Evolutionary conservation across 2,113 vertebrate species (phyloP).

Genomic region (Hassar affinis): DNA sequence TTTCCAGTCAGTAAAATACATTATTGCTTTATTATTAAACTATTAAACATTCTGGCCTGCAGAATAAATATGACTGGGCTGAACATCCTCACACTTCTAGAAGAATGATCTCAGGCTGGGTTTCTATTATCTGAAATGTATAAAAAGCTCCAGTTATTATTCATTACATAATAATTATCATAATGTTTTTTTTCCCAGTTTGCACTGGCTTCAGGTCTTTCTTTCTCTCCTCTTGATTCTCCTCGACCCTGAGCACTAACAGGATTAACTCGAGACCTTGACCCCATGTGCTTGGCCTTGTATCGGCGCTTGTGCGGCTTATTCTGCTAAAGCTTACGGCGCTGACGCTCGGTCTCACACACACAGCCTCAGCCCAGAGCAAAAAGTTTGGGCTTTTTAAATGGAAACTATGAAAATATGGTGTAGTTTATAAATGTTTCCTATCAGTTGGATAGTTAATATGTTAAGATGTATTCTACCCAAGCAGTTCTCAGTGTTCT

Average conservation of each 20-base stretch:
- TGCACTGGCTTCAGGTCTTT: neutral
- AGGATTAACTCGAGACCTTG: conserved; percentile 63
- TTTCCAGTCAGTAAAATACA: neutral
- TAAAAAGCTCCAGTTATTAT: neutral
- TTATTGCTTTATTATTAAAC: too few species aligned
- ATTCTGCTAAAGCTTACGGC: too few species aligned
- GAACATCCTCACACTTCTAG: neutral
- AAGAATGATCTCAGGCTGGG: neutral
- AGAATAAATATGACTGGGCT: neutral
- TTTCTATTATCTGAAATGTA: neutral
- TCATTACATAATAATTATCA: neutral
- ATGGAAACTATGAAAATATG: neutral
- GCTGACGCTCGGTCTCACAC: too few species aligned
- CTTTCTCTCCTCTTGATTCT: conserved; percentile 40
- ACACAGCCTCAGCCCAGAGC: neutral
- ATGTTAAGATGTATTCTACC: neutral
- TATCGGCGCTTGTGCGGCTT: too few species aligned
- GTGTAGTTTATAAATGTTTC: neutral
- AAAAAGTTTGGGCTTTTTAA: neutral
- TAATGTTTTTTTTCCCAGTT: neutral
- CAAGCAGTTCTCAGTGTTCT: neutral
- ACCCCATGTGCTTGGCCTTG: conserved; percentile 57
- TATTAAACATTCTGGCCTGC: too few species aligned
- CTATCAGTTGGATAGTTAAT: neutral
- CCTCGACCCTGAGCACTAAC: conserved; percentile 71